These are phyloP conservation scores for Thripadectes ignobilis DNA, from an alignment of 2,797 vertebrate species.

Conservation along the genomic window DNA sequence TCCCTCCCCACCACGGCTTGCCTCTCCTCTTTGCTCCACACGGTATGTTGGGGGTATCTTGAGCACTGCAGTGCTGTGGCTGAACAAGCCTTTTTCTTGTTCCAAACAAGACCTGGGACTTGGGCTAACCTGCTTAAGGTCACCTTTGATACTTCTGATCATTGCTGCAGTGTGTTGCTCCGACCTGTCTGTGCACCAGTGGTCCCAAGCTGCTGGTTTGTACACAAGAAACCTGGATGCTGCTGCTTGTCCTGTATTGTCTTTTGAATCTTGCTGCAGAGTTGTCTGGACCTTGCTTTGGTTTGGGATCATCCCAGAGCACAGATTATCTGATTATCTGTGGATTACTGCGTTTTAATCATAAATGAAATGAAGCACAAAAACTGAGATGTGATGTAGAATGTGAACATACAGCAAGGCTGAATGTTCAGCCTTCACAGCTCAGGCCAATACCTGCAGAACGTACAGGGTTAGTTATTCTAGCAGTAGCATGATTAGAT, in stretches of 20 bases:
- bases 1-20: rapidly evolving
- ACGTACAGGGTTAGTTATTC: constrained; percentile 13
- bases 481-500: constrained; percentile 26
- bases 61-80: neutral
- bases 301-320: neutral
- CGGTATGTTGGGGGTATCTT: rapidly evolving
- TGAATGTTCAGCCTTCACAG: rapidly evolving
- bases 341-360: neutral
- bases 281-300: neutral
- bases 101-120: neutral
- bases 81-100: neutral
- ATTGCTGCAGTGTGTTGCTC: neutral
- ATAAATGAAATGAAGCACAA: neutral
- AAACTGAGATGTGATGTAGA: neutral
- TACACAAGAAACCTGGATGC: neutral
- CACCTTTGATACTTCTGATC: neutral
- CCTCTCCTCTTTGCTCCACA: neutral
- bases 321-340: neutral
- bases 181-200: neutral
- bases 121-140: neutral
- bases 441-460: neutral
- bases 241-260: neutral
- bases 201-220: neutral
- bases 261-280: neutral
- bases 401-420: neutral